Conservation (phyloP, 2,797 vertebrate genomes). For the Synanceia verrucosa region DNA sequence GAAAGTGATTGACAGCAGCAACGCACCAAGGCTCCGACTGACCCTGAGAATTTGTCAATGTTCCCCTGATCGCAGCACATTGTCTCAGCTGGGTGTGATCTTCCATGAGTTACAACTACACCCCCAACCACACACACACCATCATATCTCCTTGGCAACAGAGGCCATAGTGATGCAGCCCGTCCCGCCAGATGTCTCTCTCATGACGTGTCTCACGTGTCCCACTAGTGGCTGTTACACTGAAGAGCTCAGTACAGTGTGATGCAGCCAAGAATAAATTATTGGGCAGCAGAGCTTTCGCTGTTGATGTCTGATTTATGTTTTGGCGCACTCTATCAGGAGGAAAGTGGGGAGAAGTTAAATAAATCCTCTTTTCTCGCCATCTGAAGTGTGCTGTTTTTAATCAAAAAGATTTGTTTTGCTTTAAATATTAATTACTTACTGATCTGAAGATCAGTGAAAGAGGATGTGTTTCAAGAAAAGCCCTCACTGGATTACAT, state of each 20-base stretch:
- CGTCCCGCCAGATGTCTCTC: conserved; percentile 52
- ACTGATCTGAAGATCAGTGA: conserved; percentile 3
- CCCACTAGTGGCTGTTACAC: conserved; percentile 33
- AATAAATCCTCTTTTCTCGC: conserved; percentile 13
- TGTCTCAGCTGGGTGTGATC: conserved; percentile 33
- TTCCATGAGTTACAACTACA: conserved; percentile 20
- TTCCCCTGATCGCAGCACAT: conserved; percentile 8
- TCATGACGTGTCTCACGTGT: conserved; percentile 44
- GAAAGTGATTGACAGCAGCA: conserved; percentile 55
- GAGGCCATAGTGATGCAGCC: conserved; percentile 41
- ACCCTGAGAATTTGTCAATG: conserved; percentile 22
- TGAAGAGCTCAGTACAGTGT: conserved; percentile 32
- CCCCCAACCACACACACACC: conserved; percentile 14
- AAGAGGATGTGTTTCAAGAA: not conserved
- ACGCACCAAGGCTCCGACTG: conserved; percentile 11
- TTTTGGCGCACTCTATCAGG: conserved; percentile 9
- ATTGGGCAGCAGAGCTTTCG: conserved; percentile 31
- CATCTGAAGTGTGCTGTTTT: not conserved
- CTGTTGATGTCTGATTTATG: conserved; percentile 44
- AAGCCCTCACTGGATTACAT: too few relatives aligned
- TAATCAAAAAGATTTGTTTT: conserved; percentile 30
- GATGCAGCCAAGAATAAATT: conserved; percentile 52
- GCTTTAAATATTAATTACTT: conserved; percentile 24
- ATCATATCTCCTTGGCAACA: conserved; percentile 64
- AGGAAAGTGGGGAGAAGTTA: conserved; percentile 7